Evolutionary conservation across 2,113 vertebrate species (phyloP).

Genomic region (Sander lucioperca): DNA sequence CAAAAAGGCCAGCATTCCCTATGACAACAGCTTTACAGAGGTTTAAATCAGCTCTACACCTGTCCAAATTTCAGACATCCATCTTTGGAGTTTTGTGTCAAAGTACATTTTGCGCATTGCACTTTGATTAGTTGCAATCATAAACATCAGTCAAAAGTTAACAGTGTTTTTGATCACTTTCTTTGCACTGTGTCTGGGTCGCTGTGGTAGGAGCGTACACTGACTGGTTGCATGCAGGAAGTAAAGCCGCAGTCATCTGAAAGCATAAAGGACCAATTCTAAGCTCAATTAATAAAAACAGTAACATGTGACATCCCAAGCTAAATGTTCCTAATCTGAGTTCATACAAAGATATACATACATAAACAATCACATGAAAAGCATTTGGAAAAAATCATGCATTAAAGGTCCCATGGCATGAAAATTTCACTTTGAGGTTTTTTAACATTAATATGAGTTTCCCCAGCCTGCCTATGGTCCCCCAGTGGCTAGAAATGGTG

Average conservation of each 20-base stretch:
- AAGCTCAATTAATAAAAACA: no score
- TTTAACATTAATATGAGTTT: no score
- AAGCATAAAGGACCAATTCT: neutral
- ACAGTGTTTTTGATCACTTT: neutral
- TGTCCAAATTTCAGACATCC: slow-evolving; percentile 1
- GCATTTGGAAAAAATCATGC: neutral
- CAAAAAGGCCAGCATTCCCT: slow-evolving; percentile 9
- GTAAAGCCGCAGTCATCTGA: neutral
- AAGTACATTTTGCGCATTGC: neutral
- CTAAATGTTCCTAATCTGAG: neutral
- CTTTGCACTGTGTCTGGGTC: neutral
- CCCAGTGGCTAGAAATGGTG: no score
- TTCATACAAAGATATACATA: neutral
- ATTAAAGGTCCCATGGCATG: no score
- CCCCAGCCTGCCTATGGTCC: no score
- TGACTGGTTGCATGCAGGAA: neutral
- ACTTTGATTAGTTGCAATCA: neutral
- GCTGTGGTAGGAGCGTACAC: neutral
- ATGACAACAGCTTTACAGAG: slow-evolving; percentile 28
- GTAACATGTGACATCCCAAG: neutral
- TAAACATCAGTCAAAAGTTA: neutral
- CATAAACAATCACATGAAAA: neutral
- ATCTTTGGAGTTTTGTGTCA: neutral
- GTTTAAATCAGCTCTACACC: slow-evolving; percentile 40
- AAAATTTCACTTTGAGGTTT: no score